phyloP scores from a whole-genome alignment of 2,888 invertebrate genomes.

The Lasioglossum leucozonium region DNA sequence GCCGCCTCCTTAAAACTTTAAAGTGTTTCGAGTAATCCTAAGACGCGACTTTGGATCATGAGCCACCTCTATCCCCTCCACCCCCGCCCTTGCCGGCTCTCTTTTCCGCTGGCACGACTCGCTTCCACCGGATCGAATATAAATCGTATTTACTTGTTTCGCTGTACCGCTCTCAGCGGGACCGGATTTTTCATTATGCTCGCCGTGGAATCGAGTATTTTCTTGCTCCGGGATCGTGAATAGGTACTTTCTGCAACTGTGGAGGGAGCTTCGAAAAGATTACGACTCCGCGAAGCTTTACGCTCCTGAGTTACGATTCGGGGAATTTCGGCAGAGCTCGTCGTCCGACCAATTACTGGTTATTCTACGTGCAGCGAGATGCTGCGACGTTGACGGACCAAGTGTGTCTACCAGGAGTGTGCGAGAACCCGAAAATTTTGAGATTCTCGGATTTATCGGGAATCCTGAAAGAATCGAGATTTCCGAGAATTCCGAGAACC shows the following conservation, averaged over 20 bases:
- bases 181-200: neutral
- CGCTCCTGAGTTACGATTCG: neutral
- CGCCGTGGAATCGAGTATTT: neutral
- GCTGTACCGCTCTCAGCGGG: neutral
- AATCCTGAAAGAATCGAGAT: too few species aligned
- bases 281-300: neutral
- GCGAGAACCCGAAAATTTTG: too few species aligned
- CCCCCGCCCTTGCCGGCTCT: too few species aligned
- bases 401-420: too few species aligned
- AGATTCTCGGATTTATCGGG: too few species aligned
- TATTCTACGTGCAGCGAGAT: neutral
- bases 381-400: neutral
- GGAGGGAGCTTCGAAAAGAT: neutral
- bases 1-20: conserved; percentile 77
- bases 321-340: neutral
- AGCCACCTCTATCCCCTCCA: conserved; percentile 9
- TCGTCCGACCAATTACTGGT: neutral
- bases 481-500: too few species aligned
- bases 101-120: neutral
- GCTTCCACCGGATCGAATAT: conserved; percentile 52
- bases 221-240: neutral
- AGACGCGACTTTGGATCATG: conserved; percentile 72
- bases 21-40: conserved; percentile 76
- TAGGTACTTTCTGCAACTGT: neutral
- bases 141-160: conserved; percentile 38